phyloP scores from a whole-genome alignment of 2,797 vertebrate genomes.

The Mormyrops attenuatus region DNA sequence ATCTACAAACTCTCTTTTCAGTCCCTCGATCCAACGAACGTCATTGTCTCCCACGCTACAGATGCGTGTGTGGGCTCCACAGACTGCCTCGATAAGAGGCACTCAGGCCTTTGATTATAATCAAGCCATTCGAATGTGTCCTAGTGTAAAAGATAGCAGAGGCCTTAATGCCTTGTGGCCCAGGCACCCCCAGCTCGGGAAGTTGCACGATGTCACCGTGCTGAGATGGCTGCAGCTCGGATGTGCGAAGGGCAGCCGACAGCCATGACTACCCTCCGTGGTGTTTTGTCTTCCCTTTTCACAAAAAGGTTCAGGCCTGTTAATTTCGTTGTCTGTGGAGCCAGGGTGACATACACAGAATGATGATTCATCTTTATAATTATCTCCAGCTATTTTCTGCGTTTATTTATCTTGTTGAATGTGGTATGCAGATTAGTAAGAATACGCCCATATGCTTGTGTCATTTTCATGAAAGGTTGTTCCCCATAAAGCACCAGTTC shows the following conservation, averaged over 20 bases:
- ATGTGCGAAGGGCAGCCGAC: background rate
- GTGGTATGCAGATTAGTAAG: background rate
- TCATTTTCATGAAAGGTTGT: background rate
- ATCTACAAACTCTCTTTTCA: background rate
- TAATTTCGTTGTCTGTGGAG: background rate
- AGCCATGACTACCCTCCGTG: background rate
- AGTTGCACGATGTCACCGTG: background rate
- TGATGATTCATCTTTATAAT: background rate
- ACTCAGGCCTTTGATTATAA: background rate
- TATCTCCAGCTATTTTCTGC: background rate
- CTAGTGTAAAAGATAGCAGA: background rate
- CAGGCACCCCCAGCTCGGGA: background rate
- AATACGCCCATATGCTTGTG: background rate
- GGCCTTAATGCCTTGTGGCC: background rate
- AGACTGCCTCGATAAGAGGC: background rate
- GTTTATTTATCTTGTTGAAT: background rate
- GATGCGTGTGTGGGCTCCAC: background rate
- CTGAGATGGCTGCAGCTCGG: background rate
- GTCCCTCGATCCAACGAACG: background rate
- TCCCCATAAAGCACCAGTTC: background rate
- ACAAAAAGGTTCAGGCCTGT: background rate
- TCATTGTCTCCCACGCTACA: constrained; percentile 7
- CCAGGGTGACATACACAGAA: background rate
- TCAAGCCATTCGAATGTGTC: background rate
- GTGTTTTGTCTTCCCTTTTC: background rate